phyloP scores from a whole-genome alignment of 2,113 vertebrate genomes.

The Poeciliopsis turrubarensis region DNA sequence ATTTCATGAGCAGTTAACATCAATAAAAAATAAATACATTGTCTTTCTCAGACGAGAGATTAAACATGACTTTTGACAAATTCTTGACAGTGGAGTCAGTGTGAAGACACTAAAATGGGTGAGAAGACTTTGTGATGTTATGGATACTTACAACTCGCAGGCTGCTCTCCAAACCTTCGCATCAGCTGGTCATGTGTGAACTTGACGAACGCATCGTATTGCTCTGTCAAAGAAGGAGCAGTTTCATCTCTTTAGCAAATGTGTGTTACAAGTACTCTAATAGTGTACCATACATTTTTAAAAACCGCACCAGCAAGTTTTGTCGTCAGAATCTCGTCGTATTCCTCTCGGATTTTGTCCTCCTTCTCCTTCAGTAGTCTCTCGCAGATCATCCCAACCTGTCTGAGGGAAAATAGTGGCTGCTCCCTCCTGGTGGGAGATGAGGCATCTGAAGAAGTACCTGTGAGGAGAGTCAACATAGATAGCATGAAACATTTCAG shows the following conservation, averaged over 20 bases:
- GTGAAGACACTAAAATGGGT: neutral
- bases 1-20: neutral
- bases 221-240: conserved; percentile 80
- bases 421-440: conserved; percentile 95
- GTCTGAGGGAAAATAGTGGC: conserved; percentile 95
- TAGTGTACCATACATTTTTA: neutral
- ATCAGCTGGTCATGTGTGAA: conserved; percentile 99
- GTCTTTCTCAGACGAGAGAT: neutral
- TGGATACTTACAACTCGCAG: conserved; percentile 94
- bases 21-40: neutral
- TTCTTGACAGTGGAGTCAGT: neutral
- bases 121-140: neutral
- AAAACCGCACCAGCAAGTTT: conserved; percentile 92
- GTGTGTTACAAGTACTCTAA: neutral
- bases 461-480: conserved; percentile 50
- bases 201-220: conserved; percentile 99
- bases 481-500: too few relatives aligned
- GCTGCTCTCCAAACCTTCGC: conserved; percentile 98
- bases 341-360: conserved; percentile 97
- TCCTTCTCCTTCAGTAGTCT: conserved; percentile 97
- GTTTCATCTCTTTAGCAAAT: neutral
- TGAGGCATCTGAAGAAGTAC: conserved; percentile 85
- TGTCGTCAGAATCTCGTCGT: conserved; percentile 95
- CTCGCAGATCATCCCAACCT: conserved; percentile 99
- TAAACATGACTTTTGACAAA: neutral